Conservation (phyloP, 2,888 invertebrate species). For the Coenonympha glycerion region DNA sequence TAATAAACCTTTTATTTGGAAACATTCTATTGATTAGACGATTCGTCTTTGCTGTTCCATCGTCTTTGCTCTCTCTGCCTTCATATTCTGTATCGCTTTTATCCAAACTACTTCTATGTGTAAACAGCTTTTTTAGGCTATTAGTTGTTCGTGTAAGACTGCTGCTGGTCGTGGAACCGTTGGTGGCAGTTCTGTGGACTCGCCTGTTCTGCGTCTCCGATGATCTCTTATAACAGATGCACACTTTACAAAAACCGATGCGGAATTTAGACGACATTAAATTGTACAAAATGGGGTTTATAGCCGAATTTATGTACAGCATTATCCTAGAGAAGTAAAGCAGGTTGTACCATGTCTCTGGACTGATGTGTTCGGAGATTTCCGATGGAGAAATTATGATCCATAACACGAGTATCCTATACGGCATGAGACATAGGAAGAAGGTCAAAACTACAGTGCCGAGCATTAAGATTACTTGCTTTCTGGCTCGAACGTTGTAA, state of each 20-base stretch:
- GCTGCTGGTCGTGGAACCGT: slow-evolving; percentile 77
- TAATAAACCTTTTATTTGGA: slow-evolving; percentile 50
- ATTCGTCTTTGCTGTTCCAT: slow-evolving; percentile 35
- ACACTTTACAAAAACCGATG: slow-evolving; percentile 83
- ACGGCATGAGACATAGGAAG: slow-evolving; percentile 91
- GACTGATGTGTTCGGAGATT: slow-evolving; percentile 79
- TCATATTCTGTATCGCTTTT: slow-evolving; percentile 53
- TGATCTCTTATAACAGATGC: slow-evolving; percentile 73
- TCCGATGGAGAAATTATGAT: slow-evolving; percentile 85
- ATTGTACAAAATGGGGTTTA: slow-evolving; percentile 94
- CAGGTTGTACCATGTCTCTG: slow-evolving; percentile 87
- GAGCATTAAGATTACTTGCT: slow-evolving; percentile 90
- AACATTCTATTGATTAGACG: slow-evolving; percentile 59
- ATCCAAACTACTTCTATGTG: slow-evolving; percentile 63
- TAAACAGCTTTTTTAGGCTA: slow-evolving; percentile 71
- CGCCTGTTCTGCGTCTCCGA: slow-evolving; percentile 59
- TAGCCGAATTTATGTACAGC: slow-evolving; percentile 91
- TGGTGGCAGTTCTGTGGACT: slow-evolving; percentile 72
- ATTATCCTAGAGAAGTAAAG: slow-evolving; percentile 90
- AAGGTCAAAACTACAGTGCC: slow-evolving; percentile 91
- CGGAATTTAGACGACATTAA: slow-evolving; percentile 94
- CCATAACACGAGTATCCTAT: slow-evolving; percentile 88
- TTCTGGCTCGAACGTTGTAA: slow-evolving; percentile 82
- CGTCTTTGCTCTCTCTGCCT: slow-evolving; percentile 45
- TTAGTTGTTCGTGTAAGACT: slow-evolving; percentile 78